Evolutionary conservation across 2,797 vertebrate species (phyloP).

Genomic region (Gephyroberyx darwinii): DNA sequence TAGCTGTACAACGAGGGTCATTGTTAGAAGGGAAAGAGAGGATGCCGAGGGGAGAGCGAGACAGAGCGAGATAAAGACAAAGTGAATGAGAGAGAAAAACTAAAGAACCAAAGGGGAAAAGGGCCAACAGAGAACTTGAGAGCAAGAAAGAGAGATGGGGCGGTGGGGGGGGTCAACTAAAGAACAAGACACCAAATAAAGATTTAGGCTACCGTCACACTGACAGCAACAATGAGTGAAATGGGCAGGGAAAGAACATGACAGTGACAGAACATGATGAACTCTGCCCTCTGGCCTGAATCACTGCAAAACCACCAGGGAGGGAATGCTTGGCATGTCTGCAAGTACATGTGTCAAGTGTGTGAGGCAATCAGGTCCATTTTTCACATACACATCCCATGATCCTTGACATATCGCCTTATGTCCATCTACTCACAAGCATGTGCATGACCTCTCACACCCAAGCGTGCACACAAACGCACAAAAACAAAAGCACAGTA

Average conservation of each 20-base stretch:
- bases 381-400: not conserved
- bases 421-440: conserved; percentile 21
- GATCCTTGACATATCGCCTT: not conserved
- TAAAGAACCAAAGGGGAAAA: conserved; percentile 7
- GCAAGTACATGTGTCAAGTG: not conserved
- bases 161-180: not conserved
- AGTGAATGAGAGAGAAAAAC: not conserved
- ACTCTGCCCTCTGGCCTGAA: conserved; percentile 9
- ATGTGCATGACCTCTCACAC: conserved; percentile 13
- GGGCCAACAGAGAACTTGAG: conserved; percentile 5
- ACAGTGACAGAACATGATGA: not conserved
- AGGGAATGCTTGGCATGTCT: conserved; percentile 14
- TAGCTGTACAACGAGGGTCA: conserved; percentile 66
- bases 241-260: conserved; percentile 4
- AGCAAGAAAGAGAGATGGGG: not conserved
- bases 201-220: conserved; percentile 1
- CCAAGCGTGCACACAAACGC: conserved; percentile 10
- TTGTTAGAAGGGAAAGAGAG: conserved; percentile 65
- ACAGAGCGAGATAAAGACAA: conserved; percentile 2
- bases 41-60: conserved; percentile 26
- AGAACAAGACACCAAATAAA: not conserved
- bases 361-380: not conserved
- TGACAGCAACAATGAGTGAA: no score
- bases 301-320: conserved; percentile 12
- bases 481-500: not conserved